Conservation (phyloP, 2,888 invertebrate genomes). For the Eupelmus urozonus region DNA sequence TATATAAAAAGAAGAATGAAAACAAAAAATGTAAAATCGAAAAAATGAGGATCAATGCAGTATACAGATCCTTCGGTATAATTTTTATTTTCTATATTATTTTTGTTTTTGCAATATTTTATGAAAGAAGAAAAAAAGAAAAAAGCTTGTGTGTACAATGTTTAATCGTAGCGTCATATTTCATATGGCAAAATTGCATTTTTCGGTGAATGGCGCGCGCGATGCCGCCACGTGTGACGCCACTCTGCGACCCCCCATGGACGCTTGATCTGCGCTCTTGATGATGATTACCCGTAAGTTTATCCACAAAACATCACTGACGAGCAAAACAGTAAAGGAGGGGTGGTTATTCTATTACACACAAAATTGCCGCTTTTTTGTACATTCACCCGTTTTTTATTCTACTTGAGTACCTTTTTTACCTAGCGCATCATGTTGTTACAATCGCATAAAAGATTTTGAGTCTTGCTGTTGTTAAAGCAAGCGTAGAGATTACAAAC, state of each 20-base stretch:
- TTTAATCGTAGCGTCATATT: conserved; percentile 52
- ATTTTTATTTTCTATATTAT: conserved; percentile 1
- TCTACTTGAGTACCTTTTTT: conserved; percentile 1
- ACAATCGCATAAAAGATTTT: conserved; percentile 27
- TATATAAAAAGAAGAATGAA: neutral
- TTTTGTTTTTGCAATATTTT: neutral
- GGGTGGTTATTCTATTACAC: neutral
- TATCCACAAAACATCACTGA: conserved; percentile 13
- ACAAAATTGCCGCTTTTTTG: conserved; percentile 50
- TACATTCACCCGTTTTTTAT: conserved; percentile 15
- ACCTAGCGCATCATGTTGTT: conserved; percentile 34
- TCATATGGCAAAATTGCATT: conserved; percentile 57
- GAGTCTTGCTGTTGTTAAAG: conserved; percentile 25
- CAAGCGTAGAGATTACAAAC: conserved; percentile 33
- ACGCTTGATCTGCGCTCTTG: conserved; percentile 49
- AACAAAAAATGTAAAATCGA: neutral
- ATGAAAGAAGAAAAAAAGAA: conserved; percentile 7
- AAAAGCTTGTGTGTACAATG: conserved; percentile 9
- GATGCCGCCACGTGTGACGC: conserved; percentile 55
- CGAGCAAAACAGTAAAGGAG: neutral
- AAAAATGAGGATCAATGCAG: too few relatives aligned
- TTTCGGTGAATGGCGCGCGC: conserved; percentile 62
- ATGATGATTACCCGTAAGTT: conserved; percentile 71
- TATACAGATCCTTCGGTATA: too few relatives aligned
- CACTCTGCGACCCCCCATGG: conserved; percentile 64